phyloP scores from a whole-genome alignment of 92 coral and sea anemone species.

The Siderastrea siderea region DNA sequence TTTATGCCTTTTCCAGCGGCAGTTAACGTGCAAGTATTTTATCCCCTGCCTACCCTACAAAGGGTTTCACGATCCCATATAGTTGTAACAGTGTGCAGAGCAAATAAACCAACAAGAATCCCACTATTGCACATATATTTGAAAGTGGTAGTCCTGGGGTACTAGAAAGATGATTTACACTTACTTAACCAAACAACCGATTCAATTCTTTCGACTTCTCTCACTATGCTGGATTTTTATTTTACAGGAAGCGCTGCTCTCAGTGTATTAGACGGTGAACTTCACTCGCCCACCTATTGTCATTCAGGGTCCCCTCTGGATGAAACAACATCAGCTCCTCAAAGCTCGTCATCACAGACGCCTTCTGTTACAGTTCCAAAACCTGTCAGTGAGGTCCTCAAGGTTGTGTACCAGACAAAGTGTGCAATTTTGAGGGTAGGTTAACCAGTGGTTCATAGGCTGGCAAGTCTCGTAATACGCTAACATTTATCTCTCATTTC shows the following conservation, averaged over 20 bases:
- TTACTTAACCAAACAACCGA: not conserved
- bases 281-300: conserved; percentile 65
- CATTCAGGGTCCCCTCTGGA: conserved; percentile 72
- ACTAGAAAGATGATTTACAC: not conserved
- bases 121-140: too few species aligned
- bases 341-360: conserved; percentile 48
- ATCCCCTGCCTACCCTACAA: too few species aligned
- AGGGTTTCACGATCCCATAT: too few species aligned
- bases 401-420: conserved; percentile 93
- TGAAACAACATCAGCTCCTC: conserved; percentile 49
- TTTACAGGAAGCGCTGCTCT: conserved; percentile 88
- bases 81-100: not conserved
- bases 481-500: too few species aligned
- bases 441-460: not conserved
- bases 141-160: not conserved
- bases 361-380: conserved; percentile 73
- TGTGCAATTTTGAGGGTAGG: conserved; percentile 93
- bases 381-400: conserved; percentile 90
- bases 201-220: not conserved
- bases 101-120: not conserved
- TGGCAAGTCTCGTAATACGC: too few species aligned
- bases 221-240: not conserved
- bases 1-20: too few species aligned
- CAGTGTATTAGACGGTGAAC: conserved; percentile 79
- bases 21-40: too few species aligned